Percentiles rank a stretch among this genome's conserved stretches.
These are phyloP conservation scores for Pseudocheirus occidentalis DNA, from an alignment of 2,797 vertebrate species.

Conservation along the genomic window DNA sequence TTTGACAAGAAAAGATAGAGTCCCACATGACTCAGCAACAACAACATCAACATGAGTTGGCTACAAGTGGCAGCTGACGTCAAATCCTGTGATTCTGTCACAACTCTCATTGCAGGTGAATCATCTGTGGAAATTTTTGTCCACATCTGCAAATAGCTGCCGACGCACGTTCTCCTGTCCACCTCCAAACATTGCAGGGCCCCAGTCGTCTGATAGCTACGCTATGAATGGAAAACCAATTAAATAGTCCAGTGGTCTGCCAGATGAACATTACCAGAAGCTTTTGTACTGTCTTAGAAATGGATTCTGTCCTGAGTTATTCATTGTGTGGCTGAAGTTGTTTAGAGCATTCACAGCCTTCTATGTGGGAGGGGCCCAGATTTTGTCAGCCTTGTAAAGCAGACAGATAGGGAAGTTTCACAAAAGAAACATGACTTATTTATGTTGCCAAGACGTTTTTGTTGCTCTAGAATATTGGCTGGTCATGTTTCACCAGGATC, in stretches of 20 bases:
- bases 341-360: background rate
- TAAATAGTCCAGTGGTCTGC: background rate
- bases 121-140: background rate
- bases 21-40: background rate
- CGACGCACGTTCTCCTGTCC: background rate
- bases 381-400: slow-evolving; percentile 55
- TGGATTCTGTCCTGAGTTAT: slow-evolving; percentile 1
- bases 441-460: background rate
- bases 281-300: slow-evolving; percentile 36
- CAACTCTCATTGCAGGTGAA: background rate
- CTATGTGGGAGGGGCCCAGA: slow-evolving; percentile 11
- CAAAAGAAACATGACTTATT: slow-evolving; percentile 7
- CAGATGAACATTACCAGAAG: slow-evolving; percentile 24
- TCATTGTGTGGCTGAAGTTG: background rate
- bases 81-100: background rate
- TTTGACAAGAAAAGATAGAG: background rate
- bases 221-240: background rate
- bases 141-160: background rate
- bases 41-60: background rate
- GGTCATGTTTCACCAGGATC: slow-evolving; percentile 1
- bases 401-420: background rate
- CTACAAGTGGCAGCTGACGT: background rate
- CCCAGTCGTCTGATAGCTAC: background rate
- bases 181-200: background rate
- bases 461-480: background rate